Base-by-base conservation (phyloP, 2,113 vertebrate genomes). In the mouse (Mus musculus) region DNA sequence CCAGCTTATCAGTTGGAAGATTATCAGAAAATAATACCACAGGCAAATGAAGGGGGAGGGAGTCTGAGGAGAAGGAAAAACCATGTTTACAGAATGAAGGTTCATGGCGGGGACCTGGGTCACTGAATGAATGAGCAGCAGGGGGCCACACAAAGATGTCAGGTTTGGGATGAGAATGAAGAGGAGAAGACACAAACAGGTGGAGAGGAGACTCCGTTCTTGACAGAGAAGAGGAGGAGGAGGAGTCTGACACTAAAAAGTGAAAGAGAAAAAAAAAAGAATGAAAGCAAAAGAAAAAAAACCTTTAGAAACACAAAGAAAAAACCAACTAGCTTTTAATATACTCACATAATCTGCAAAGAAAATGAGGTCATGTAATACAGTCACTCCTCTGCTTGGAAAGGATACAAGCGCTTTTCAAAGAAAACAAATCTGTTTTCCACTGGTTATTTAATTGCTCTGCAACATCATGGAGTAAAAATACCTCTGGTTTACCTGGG, bases 191-290 rank as follows among this genome's bases (percentile, higher is more conserved):
- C 90, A 99, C 99, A 98, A 98, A 98, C 98, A 98, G 98, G 98
- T 99, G 99, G 96, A 99, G 99, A 98, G 99, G 96, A 98, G 98
- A 99, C 42, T 99, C 99, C 95, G 99, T 99, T 98, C 99, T 99
- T 98, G 99, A 99, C 97, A 99, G 98, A 98, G 99, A 99, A 97
- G 99, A 99, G 97, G 98, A 99, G 98, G 98, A 98, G 95, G 98
- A 98, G 97, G 98, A 98, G 98, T 99, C 99, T 98, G 99, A 99
- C 96, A 98, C 99, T 99, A 98, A 98, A 99, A 98, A 96, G 1
- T 96, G 97, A 98, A 98, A 98, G 97, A 99, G 97, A 98, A 97
- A 97, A 98, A 97, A 98, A 98, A 98, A 98, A 98, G 81, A 80
- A 91, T 95, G 78, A 98, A 97, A 89, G 90, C 94, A 96, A 97